Conservation (phyloP, 2,797 vertebrate genomes). For the Australoheros facetus region DNA sequence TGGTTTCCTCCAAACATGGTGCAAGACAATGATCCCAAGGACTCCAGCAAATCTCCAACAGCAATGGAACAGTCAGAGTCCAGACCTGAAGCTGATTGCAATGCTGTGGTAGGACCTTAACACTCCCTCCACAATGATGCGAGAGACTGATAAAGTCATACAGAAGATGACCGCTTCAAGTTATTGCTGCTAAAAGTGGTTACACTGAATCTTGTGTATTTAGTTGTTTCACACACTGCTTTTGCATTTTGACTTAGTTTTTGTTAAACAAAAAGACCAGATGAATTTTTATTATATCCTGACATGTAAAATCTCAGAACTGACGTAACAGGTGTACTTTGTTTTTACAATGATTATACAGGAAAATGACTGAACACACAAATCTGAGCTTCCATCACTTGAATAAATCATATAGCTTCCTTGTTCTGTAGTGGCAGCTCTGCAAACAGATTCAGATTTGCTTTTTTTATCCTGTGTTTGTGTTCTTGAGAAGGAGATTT, state of each 20-base stretch:
- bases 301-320: background rate
- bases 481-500: conserved; percentile 18
- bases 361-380: conserved; percentile 13
- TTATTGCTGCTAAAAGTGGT: background rate
- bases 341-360: background rate
- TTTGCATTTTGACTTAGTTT: background rate
- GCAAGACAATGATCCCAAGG: no score
- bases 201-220: background rate
- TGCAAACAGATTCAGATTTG: background rate
- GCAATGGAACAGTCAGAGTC: rapidly evolving
- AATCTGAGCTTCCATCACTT: conserved; percentile 1
- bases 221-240: background rate
- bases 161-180: background rate
- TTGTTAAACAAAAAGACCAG: background rate
- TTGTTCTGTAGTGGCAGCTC: conserved; percentile 8
- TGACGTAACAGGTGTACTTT: background rate
- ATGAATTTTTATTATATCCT: background rate
- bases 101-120: background rate
- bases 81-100: background rate
- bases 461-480: conserved; percentile 9
- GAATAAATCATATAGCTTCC: conserved; percentile 12
- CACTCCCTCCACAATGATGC: background rate
- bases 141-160: background rate
- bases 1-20: no score
- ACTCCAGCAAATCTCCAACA: no score